Percentiles rank a stretch among this genome's conserved stretches.
Evolutionary conservation across 2,113 vertebrate species (phyloP).

Genomic region (Carlito syrichta): DNA sequence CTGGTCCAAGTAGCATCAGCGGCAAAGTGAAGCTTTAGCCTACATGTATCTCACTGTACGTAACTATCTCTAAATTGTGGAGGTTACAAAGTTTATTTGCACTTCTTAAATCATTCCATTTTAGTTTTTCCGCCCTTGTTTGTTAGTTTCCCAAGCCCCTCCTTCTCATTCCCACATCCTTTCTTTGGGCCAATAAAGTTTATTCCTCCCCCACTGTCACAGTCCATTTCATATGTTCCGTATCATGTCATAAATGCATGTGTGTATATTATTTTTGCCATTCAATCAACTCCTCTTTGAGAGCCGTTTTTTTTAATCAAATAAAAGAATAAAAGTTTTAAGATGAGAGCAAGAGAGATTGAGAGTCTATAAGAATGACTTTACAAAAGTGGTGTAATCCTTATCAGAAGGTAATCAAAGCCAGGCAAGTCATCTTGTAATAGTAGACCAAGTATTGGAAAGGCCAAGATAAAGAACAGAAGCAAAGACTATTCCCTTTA

Average conservation of each 20-base stretch:
- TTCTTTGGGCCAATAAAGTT: slow-evolving; percentile 84
- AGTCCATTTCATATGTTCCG: slow-evolving; percentile 72
- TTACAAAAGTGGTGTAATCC: background rate
- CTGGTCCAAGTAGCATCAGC: slow-evolving; percentile 64
- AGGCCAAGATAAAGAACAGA: background rate
- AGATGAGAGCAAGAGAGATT: background rate
- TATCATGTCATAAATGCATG: slow-evolving; percentile 78
- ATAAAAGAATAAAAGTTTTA: background rate
- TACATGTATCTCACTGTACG: slow-evolving; percentile 54
- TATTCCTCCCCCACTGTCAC: slow-evolving; percentile 66
- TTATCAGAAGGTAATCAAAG: background rate
- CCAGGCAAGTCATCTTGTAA: background rate
- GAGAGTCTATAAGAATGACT: background rate
- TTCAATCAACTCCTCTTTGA: slow-evolving; percentile 54
- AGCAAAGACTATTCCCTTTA: background rate
- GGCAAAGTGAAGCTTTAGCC: slow-evolving; percentile 61
- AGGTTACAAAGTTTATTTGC: slow-evolving; percentile 74
- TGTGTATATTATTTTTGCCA: slow-evolving; percentile 78
- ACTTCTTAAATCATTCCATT: slow-evolving; percentile 77
- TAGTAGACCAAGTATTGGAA: background rate
- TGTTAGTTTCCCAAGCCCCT: slow-evolving; percentile 32
- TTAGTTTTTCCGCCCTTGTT: slow-evolving; percentile 67
- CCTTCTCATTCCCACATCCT: background rate
- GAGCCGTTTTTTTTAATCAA: slow-evolving; percentile 36
- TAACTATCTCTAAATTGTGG: slow-evolving; percentile 53